Evolutionary conservation across 2,113 vertebrate species (phyloP).

Genomic region (Perca fluviatilis): DNA sequence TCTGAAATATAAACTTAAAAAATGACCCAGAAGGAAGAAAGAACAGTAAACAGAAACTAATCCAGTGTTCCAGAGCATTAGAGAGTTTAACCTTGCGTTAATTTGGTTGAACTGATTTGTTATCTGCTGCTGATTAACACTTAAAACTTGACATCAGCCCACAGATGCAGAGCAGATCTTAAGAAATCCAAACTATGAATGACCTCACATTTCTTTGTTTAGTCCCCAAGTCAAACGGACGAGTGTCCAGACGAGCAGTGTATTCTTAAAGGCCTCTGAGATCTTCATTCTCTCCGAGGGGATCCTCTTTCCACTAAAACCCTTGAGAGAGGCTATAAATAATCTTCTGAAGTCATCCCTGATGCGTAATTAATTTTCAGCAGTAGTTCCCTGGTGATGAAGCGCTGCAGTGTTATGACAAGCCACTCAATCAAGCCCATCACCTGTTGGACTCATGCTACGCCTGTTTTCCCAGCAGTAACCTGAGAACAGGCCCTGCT

Average conservation of each 20-base stretch:
- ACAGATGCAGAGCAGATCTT: constrained; percentile 37
- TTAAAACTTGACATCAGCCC: constrained; percentile 42
- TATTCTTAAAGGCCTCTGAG: constrained; percentile 42
- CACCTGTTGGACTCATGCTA: constrained; percentile 79
- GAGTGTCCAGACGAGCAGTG: constrained; percentile 15
- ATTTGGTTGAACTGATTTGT: constrained; percentile 28
- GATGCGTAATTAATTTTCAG: constrained; percentile 81
- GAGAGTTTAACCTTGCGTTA: constrained; percentile 36
- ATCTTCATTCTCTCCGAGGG: constrained; percentile 44
- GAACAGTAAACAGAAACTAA: constrained; percentile 39
- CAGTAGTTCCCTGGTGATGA: constrained; percentile 45
- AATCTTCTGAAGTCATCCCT: constrained; percentile 72
- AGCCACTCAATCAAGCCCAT: constrained; percentile 60
- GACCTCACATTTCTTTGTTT: constrained; percentile 51
- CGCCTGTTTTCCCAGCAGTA: constrained; percentile 74
- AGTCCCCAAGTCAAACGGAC: constrained; percentile 5
- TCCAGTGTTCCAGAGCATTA: constrained; percentile 49
- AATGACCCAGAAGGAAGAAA: background rate
- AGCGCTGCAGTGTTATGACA: constrained; percentile 71
- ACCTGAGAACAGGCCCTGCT: constrained; percentile 48
- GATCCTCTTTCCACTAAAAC: constrained; percentile 62
- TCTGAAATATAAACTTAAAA: constrained; percentile 4
- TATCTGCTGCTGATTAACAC: constrained; percentile 53
- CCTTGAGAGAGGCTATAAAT: constrained; percentile 74
- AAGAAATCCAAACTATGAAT: constrained; percentile 39